Evolutionary conservation across 92 coral and sea anemone species (phyloP).

Genomic region (Porites lobata): DNA sequence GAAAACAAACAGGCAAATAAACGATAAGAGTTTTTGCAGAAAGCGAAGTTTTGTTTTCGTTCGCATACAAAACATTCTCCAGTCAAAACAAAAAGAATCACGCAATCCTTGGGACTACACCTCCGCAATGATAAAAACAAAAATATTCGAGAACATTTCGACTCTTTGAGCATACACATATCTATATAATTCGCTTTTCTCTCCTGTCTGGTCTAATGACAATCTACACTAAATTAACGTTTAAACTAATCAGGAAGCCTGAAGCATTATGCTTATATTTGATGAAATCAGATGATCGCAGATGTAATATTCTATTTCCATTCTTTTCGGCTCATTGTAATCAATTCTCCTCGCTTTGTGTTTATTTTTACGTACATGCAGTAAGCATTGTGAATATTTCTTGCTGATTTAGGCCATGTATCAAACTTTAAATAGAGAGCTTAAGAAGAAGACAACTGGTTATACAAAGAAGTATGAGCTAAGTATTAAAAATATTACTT

Average conservation of each 20-base stretch:
- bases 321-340: not conserved
- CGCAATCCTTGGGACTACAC: conserved; percentile 24
- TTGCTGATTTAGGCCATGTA: not conserved
- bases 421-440: not conserved
- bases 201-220: not conserved
- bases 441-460: not conserved
- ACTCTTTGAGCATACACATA: not conserved
- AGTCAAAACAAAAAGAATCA: conserved; percentile 12
- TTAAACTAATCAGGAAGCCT: not conserved
- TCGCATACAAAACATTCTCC: not conserved
- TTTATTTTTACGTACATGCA: not conserved
- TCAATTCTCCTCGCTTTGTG: not conserved
- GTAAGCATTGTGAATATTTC: not conserved
- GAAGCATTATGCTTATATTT: too few species aligned
- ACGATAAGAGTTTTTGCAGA: not conserved
- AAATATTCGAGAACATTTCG: not conserved
- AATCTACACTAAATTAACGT: not conserved
- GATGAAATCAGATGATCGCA: not conserved
- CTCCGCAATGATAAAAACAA: not conserved
- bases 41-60: not conserved
- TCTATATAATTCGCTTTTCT: conserved; percentile 20
- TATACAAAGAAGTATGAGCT: not conserved
- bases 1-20: not conserved
- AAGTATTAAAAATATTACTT: not conserved
- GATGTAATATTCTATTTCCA: not conserved